phyloP scores from a whole-genome alignment of 2,113 vertebrate species.

The Periophthalmodon schlosseri region DNA sequence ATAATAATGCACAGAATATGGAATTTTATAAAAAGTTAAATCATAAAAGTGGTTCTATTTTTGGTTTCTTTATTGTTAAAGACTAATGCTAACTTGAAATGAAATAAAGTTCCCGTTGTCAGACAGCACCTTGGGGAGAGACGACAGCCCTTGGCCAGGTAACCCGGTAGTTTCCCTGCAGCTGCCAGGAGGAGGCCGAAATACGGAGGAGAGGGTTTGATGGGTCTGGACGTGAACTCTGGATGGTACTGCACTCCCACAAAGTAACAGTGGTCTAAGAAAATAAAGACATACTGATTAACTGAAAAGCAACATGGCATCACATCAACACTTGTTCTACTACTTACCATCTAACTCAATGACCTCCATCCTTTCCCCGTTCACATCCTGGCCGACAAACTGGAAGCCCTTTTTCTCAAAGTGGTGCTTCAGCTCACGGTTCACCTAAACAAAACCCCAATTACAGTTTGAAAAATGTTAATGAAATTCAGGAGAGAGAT shows the following conservation, averaged over 20 bases:
- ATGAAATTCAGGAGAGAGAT: not conserved
- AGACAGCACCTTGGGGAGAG: slow-evolving; percentile 87
- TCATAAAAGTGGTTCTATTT: not conserved
- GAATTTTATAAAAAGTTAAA: not conserved
- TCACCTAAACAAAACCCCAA: slow-evolving; percentile 79
- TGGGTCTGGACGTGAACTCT: slow-evolving; percentile 95
- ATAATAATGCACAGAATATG: not conserved
- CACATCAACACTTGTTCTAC: slow-evolving; percentile 8
- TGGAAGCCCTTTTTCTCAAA: slow-evolving; percentile 87
- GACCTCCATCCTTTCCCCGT: slow-evolving; percentile 94
- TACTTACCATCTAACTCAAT: slow-evolving; percentile 88
- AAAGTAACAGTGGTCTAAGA: slow-evolving; percentile 91
- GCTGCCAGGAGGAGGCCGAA: slow-evolving; percentile 91
- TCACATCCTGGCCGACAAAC: slow-evolving; percentile 92
- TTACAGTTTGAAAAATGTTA: not conserved
- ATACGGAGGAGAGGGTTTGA: slow-evolving; percentile 95
- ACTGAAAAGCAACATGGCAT: not conserved
- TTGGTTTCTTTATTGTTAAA: not conserved
- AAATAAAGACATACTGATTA: not conserved
- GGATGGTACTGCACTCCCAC: slow-evolving; percentile 96
- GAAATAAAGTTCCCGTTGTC: not conserved
- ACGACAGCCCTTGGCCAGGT: slow-evolving; percentile 87
- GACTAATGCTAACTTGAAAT: not conserved
- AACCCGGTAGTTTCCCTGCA: slow-evolving; percentile 86
- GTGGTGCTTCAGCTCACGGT: slow-evolving; percentile 87